Percentiles rank a stretch among this genome's conserved stretches.
Conservation (phyloP, 2,888 invertebrate genomes). For the Tromatobia lineatoria region DNA sequence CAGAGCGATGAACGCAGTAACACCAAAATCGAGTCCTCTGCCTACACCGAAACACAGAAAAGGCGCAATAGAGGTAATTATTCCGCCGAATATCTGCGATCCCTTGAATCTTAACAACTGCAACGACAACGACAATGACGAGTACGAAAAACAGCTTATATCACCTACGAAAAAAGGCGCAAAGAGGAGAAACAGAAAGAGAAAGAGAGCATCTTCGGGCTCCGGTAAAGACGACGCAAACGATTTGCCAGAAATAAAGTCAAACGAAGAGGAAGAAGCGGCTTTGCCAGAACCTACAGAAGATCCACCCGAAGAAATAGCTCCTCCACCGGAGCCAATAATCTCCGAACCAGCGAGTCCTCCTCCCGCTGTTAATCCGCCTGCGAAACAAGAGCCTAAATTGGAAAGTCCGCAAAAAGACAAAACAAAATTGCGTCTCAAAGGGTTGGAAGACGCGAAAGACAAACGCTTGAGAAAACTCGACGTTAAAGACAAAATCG, state of each 20-base stretch:
- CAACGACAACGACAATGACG: constrained; percentile 92
- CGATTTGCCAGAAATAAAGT: constrained; percentile 86
- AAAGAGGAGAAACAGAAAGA: constrained; percentile 89
- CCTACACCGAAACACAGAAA: constrained; percentile 93
- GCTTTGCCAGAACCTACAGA: constrained; percentile 52
- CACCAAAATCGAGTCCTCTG: constrained; percentile 96
- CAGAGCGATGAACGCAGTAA: constrained; percentile 94
- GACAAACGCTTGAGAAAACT: constrained; percentile 87
- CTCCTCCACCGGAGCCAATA: background rate
- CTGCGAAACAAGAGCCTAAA: constrained; percentile 66
- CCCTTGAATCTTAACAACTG: constrained; percentile 92
- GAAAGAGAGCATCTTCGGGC: constrained; percentile 87
- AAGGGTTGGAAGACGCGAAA: constrained; percentile 81
- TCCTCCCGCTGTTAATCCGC: constrained; percentile 31
- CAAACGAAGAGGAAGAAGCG: constrained; percentile 71
- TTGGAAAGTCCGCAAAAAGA: constrained; percentile 78
- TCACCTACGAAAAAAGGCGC: constrained; percentile 89
- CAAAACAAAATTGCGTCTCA: constrained; percentile 79
- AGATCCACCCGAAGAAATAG: constrained; percentile 1
- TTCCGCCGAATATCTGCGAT: constrained; percentile 96
- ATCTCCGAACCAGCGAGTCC: constrained; percentile 48
- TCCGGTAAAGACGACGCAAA: constrained; percentile 85
- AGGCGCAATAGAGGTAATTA: constrained; percentile 94
- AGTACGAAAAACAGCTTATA: constrained; percentile 93
- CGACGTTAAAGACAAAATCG: constrained; percentile 94